Evolutionary conservation across 2,888 invertebrate genomes (phyloP).

Genomic region (Teleogryllus oceanicus): DNA sequence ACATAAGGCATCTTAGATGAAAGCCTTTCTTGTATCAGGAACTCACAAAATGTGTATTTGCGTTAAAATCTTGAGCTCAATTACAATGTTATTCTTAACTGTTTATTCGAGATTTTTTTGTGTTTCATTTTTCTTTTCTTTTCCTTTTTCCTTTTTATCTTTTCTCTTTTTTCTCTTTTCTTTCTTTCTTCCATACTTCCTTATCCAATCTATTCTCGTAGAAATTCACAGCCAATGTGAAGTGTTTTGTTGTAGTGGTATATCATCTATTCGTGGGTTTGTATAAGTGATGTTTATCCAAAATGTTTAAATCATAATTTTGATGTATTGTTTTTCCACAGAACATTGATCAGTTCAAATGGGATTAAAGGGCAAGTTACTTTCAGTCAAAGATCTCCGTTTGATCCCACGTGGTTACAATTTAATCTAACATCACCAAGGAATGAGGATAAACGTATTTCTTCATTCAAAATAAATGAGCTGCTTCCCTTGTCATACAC

Average conservation of each 20-base stretch:
- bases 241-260: no score
- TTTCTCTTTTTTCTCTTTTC: no score
- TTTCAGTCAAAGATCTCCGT: conserved; percentile 74
- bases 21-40: no score
- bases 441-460: conserved; percentile 21
- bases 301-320: no score
- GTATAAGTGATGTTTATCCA: no score
- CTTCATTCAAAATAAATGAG: conserved; percentile 63
- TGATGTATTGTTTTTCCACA: conserved; percentile 44
- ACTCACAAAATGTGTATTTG: background rate
- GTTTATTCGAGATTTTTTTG: background rate
- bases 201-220: no score
- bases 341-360: conserved; percentile 67
- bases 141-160: no score
- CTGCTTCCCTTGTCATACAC: conserved; percentile 62
- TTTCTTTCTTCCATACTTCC: no score
- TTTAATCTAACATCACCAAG: conserved; percentile 49
- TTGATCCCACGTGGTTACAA: conserved; percentile 77
- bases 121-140: no score
- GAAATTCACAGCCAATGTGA: no score
- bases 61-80: conserved; percentile 12
- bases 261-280: no score
- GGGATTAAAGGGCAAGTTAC: conserved; percentile 78
- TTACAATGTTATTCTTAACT: background rate
- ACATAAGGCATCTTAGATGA: no score